Conservation (phyloP, 2,888 invertebrate species). For the Pterobdella sp. region DNA sequence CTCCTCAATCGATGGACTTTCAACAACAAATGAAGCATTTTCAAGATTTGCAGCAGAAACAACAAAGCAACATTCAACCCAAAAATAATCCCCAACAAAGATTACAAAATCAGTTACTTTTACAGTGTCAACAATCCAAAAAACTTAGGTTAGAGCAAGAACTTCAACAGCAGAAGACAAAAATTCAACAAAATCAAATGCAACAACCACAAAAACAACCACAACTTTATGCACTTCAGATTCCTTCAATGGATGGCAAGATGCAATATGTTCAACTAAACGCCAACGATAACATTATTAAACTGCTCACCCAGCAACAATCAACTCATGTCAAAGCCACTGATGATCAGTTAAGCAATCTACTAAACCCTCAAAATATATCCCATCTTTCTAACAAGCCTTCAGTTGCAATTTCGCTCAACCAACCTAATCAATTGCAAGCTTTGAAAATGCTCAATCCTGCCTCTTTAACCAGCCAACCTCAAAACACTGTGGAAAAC, state of each 20-base stretch:
- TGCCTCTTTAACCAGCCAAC: not conserved
- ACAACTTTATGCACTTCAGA: not conserved
- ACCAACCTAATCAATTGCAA: not conserved
- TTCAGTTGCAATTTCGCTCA: not conserved
- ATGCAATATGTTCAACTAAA: slow-evolving; percentile 10
- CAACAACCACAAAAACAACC: not conserved
- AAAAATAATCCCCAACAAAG: not conserved
- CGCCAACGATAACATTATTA: not conserved
- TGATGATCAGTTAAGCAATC: not conserved
- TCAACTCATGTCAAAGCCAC: not conserved
- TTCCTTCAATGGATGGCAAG: slow-evolving; percentile 2
- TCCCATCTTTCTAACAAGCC: not conserved
- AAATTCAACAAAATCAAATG: slow-evolving; percentile 10
- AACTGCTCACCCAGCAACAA: not conserved
- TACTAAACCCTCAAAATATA: not conserved
- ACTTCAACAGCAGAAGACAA: not conserved
- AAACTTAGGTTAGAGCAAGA: not conserved
- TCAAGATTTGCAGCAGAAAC: slow-evolving; percentile 6
- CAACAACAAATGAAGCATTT: slow-evolving; percentile 11
- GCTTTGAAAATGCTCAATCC: not conserved
- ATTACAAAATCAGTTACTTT: not conserved
- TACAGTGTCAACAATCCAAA: slow-evolving; percentile 4
- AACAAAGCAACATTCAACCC: not conserved
- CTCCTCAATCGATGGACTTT: not conserved
- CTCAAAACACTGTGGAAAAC: not conserved